These are phyloP conservation scores for Apamea crenata DNA, from an alignment of 2,888 invertebrate species.

Conservation along the genomic window DNA sequence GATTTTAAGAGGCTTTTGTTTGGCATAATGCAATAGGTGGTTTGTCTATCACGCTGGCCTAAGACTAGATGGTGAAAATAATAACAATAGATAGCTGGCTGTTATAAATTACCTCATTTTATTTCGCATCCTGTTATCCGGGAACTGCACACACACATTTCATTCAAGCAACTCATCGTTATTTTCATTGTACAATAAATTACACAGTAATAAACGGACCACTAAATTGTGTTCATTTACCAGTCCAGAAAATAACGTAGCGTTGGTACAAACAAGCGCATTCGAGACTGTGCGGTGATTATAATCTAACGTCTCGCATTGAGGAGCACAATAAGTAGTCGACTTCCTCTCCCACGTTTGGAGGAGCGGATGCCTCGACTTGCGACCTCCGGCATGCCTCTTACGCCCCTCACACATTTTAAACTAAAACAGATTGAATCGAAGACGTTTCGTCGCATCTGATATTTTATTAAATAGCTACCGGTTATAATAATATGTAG, in stretches of 20 bases:
- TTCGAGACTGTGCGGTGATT: conserved; percentile 73
- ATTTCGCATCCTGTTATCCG: conserved; percentile 8
- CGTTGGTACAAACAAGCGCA: conserved; percentile 70
- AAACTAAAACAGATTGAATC: conserved; percentile 65
- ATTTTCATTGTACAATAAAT: conserved; percentile 37
- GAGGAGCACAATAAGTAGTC: conserved; percentile 89
- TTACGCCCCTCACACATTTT: conserved; percentile 75
- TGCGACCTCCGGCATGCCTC: conserved; percentile 83
- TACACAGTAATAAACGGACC: conserved; percentile 25
- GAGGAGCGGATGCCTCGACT: conserved; percentile 85
- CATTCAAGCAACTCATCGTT: conserved; percentile 11
- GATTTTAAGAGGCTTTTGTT: not conserved
- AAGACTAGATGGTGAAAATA: not conserved
- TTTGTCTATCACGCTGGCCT: not conserved
- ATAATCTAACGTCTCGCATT: conserved; percentile 87
- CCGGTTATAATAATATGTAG: conserved; percentile 24
- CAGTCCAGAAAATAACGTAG: conserved; percentile 69
- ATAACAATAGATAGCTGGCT: not conserved
- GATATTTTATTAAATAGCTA: conserved; percentile 32
- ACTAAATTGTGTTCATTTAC: conserved; percentile 61
- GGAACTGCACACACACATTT: conserved; percentile 14
- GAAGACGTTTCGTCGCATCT: conserved; percentile 45
- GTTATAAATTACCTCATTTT: not conserved
- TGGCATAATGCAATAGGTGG: not conserved
- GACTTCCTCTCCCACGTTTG: conserved; percentile 89